Evolutionary conservation across 2,888 invertebrate species (phyloP), one percentile per base, ranked within the genome.

Genomic region (Willowsia nigromaculata): DNA sequence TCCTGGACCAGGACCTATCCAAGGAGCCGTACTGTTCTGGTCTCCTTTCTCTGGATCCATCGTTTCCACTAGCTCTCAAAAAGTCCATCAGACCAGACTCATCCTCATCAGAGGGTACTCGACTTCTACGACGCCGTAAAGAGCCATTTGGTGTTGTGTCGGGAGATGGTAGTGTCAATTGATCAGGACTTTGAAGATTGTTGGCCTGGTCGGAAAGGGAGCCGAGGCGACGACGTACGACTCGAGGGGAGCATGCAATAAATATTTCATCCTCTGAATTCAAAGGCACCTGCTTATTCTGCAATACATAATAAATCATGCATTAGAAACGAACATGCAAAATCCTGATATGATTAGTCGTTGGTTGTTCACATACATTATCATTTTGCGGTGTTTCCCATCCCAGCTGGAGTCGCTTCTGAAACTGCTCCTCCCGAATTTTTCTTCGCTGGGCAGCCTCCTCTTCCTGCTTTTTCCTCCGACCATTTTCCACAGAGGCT

Each of bases 121-220:
- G 95, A 93, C 97, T 96, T 92, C 97, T 95, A 65, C 98, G 95
- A 47, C 98, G 95, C 25, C 98, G 95, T 53, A 98, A 94, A 91
- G 97, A 98, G 43, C 98, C 98, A 91, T 97, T 98, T 15, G 98
- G 98, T 4, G 98, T 98, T 56, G 97, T 96, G 93, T 98, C 98
- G 62, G 93, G 93, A 3, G 92, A 92, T 78, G 93, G 93, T 15
- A 93, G 92, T 6, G 93, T 93, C 40, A 93, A 88, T 43, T 93
- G 92, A 53, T 92, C 93, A 0, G 91, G 89, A 50, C 91, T 90
- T 15, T 89, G 91, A 0, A 91, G 87, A 37, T 90, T 92, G 56
- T 90, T 89, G 9, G 59, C 78, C 62, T 93, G 92, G n/a, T 95
- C 95, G 86, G 95, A 95, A 92, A 95, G 96, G 0, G 96, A 96